phyloP scores from a whole-genome alignment of 2,888 invertebrate species.

The Notodonta ziczac region DNA sequence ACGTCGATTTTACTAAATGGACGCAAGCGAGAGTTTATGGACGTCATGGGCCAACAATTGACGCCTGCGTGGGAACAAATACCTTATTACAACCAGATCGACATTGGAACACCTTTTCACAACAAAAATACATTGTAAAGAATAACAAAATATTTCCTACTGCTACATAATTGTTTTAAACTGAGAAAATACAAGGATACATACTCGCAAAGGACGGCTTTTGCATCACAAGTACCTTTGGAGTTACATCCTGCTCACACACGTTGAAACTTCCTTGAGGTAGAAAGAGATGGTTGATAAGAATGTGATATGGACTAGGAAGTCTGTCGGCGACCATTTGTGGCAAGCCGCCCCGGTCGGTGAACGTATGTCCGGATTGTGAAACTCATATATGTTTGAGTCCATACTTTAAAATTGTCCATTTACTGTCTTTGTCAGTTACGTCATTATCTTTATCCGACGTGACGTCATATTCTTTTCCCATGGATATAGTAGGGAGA shows the following conservation, averaged over 20 bases:
- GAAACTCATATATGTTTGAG: constrained; percentile 28
- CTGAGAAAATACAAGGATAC: constrained; percentile 33
- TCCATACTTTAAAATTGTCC: constrained; percentile 3
- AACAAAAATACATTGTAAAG: constrained; percentile 1
- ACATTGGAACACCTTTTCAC: constrained; percentile 1
- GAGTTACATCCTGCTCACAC: constrained; percentile 17
- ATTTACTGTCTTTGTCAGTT: no score
- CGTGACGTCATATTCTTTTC: no score
- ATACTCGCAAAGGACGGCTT: constrained; percentile 20
- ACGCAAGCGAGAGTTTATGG: not conserved
- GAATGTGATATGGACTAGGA: constrained; percentile 38
- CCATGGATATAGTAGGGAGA: no score
- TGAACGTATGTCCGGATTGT: constrained; percentile 43
- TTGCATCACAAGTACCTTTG: constrained; percentile 34
- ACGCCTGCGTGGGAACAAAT: not conserved
- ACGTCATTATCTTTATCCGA: no score
- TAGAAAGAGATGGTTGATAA: constrained; percentile 19
- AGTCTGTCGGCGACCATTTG: constrained; percentile 55
- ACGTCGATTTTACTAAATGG: not conserved
- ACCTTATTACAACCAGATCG: not conserved
- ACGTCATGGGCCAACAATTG: not conserved
- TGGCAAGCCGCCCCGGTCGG: constrained; percentile 37
- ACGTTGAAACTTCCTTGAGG: not conserved
- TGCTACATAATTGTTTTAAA: constrained; percentile 18
- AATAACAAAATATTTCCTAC: constrained; percentile 4